Evolutionary conservation across 2,888 invertebrate genomes (phyloP).

Genomic region (Noctuana brunneofusca): DNA sequence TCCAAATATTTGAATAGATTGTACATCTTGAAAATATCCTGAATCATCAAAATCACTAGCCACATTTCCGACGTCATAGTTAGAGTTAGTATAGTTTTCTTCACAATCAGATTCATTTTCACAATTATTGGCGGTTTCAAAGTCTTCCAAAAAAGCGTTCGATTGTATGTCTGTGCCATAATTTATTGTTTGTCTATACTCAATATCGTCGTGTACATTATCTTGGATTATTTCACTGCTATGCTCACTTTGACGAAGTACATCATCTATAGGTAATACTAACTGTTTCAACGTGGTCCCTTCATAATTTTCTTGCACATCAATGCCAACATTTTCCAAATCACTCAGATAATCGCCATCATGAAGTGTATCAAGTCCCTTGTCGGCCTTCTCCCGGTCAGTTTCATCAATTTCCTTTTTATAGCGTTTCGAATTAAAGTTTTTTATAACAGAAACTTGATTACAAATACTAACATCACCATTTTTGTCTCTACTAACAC

Average conservation of each 20-base stretch:
- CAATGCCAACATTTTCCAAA: not conserved
- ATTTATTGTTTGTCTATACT: not conserved
- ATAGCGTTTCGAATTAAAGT: not conserved
- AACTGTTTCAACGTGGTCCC: not conserved
- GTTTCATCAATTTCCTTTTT: not conserved
- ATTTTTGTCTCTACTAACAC: conserved; percentile 37
- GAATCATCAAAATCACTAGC: not conserved
- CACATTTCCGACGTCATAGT: not conserved
- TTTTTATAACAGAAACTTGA: conserved; percentile 10
- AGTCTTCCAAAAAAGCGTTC: not conserved
- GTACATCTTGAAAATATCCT: not conserved
- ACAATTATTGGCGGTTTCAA: not conserved
- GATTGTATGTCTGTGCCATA: not conserved
- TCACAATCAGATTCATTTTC: not conserved
- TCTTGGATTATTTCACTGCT: not conserved
- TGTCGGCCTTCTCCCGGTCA: no score
- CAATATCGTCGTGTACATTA: not conserved
- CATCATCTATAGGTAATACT: not conserved
- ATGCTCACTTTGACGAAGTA: not conserved
- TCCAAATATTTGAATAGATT: not conserved
- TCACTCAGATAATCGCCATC: not conserved
- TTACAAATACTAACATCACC: not conserved
- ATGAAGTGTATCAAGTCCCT: no score
- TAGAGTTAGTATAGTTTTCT: not conserved
- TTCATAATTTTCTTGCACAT: not conserved